Evolutionary conservation across 2,797 vertebrate species (phyloP), one percentile per base, ranked within the genome.

Genomic region (Threskiornis aethiopicus): DNA sequence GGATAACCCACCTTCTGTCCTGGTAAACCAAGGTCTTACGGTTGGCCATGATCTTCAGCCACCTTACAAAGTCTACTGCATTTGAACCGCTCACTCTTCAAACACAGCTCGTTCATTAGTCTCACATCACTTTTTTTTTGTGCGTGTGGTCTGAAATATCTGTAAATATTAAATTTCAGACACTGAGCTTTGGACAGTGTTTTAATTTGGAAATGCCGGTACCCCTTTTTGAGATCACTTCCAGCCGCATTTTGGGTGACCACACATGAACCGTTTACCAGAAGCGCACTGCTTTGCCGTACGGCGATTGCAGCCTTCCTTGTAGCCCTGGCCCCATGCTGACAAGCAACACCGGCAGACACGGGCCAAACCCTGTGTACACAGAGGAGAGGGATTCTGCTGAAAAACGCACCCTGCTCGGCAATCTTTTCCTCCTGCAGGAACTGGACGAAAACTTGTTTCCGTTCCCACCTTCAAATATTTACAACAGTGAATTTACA

Each of bases 211-310:
- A 83, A 92, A 66, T 11, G 37, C 5, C 0, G 1, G 13, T 10
- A 42, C 15, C 5, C 6, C 33, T 66, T 54, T 57, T 26, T 33
- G 37, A 73, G 33, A 26, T 25, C 44, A 79, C 16, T 20, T 81
- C 39, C 58, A 85, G 66, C 8, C 1, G 3, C 20, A 41, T 59
- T 82, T 51, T 61, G 41, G 37, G 76, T 61, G 54, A 47, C 39
- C 47, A 35, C 42, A 55, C 13, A 9, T 0, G 6, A 77, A 37
- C 24, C 10, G 12, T 20, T 31, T 39, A 52, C 6, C 11, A 51
- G 49, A 73, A 47, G 37, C 1, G 1, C 44, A 28, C 10, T 0
- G 2, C 46, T 84, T 26, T n/a, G 33, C 28, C 4, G 2, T 1
- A 19, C 3, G 8, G 29, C 0, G 5, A 65, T 11, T 21, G 14